Base-by-base conservation (phyloP, 2,888 invertebrate species). In the Spicauda simplicius region DNA sequence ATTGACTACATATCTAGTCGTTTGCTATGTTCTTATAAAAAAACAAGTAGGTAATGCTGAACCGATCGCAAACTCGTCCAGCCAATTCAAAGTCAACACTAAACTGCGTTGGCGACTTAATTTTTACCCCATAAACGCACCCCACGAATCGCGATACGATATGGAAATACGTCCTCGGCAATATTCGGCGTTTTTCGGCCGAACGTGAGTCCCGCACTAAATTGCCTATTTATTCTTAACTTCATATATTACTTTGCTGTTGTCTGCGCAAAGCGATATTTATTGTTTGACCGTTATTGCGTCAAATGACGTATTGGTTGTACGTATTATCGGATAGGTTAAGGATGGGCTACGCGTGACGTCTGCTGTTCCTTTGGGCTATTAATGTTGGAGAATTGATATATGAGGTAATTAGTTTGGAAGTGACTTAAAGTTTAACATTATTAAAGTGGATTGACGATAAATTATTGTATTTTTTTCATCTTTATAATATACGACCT, bases 211-310 rank as follows among this genome's bases (percentile, higher is more conserved):
- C 82, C 84, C 86, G 82, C 83, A 87, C 90, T 88, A 91, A 93
- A 93, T 93, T 90, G 93, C 93, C 93, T 93, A 92, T 93, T 93
- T 93, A 93, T 93, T 92, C 93, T 91, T 91, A 89, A 93, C 92
- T 93, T 93, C 93, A 93, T 93, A 93, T 93, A 93, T 93, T 93
- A 93, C 93, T 91, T 91, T 91, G 88, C 88, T 91, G 92, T 91
- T 93, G 93, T 93, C 93, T 93, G 91, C 86, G 89, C 90, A 91
- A 93, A 93, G 87, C 88, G 86, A 91, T 92, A 93, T 93, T 93
- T 93, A 93, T 93, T 85, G 91, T 90, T 90, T 88, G 91, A 87
- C 92, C 91, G 89, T 93, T 92, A 93, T 91, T 93, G 90, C 93
- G 85, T 87, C 88, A 83, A 91, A 93, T 93, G 93, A 93, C 90